phyloP scores from a whole-genome alignment of 2,113 vertebrate species.

The Nothoprocta perdicaria region DNA sequence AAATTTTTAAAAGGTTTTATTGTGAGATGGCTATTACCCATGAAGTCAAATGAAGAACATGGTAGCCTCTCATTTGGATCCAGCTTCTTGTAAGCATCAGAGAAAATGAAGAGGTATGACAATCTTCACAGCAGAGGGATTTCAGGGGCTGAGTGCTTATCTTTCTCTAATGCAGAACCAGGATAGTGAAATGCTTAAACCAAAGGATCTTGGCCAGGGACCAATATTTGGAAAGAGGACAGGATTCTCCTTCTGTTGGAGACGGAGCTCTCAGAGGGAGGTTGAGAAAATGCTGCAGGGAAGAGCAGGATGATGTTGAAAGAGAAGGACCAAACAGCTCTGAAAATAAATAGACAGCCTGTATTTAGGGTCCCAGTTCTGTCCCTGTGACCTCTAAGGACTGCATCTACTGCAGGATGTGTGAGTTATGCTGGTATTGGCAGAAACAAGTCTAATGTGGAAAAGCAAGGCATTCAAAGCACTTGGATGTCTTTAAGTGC shows the following conservation, averaged over 20 bases:
- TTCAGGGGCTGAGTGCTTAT: fast-evolving
- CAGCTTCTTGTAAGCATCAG: fast-evolving
- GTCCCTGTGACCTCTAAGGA: neutral
- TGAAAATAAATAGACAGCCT: neutral
- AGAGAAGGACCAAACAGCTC: neutral
- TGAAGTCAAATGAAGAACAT: neutral
- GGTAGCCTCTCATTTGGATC: neutral
- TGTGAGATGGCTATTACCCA: neutral
- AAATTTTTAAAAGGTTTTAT: neutral
- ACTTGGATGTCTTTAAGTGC: neutral
- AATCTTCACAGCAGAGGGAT: neutral
- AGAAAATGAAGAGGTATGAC: neutral
- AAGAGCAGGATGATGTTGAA: neutral
- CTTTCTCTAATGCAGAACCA: neutral
- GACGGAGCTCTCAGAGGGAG: neutral
- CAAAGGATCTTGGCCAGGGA: neutral
- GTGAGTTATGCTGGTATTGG: neutral
- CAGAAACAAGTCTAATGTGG: neutral
- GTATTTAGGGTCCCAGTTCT: neutral
- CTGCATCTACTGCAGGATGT: fast-evolving
- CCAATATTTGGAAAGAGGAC: neutral
- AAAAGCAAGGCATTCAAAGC: neutral
- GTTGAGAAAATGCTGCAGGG: neutral
- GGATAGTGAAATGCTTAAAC: neutral
- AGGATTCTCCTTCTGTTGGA: neutral